Percentiles rank a stretch among this genome's conserved stretches.
phyloP scores from a whole-genome alignment of 2,113 vertebrate genomes.

The Corythornis cristatus region DNA sequence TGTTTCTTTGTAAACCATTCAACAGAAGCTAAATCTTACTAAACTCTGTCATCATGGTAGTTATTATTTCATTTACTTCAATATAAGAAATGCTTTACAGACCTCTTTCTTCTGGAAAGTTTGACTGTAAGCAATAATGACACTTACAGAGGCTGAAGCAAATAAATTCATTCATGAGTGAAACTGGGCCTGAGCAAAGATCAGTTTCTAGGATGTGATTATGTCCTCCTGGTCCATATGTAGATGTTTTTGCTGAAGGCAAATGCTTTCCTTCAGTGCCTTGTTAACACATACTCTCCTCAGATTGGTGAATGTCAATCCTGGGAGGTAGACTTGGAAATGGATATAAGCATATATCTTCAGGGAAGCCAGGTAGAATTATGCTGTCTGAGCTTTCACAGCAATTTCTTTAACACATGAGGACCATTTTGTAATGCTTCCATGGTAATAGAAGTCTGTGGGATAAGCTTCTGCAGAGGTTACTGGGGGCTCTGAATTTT shows the following conservation, averaged over 20 bases:
- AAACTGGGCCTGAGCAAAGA: not conserved
- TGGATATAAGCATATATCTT: not conserved
- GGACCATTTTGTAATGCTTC: not conserved
- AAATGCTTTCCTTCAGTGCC: not conserved
- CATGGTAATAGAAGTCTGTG: not conserved
- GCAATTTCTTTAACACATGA: not conserved
- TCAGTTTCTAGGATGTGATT: not conserved
- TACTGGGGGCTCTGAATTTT: not conserved
- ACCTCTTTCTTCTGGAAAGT: not conserved
- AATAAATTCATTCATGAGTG: not conserved
- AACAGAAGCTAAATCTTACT: not conserved
- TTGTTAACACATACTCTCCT: not conserved
- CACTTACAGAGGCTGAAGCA: not conserved
- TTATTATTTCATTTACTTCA: not conserved
- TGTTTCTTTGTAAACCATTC: not conserved
- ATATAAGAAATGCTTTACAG: not conserved
- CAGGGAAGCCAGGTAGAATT: not conserved
- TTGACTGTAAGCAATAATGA: not conserved
- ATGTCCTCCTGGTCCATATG: not conserved
- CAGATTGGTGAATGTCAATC: not conserved
- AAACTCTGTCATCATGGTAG: not conserved
- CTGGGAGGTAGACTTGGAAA: not conserved
- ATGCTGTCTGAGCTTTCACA: not conserved
- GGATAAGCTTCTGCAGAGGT: not conserved
- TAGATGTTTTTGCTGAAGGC: not conserved